A percentile compares a stretch with the other conserved stretches of the same genome.
These are phyloP conservation scores for Lepilemur septentrionalis DNA, from an alignment of 2,797 vertebrate species.

Conservation along the genomic window DNA sequence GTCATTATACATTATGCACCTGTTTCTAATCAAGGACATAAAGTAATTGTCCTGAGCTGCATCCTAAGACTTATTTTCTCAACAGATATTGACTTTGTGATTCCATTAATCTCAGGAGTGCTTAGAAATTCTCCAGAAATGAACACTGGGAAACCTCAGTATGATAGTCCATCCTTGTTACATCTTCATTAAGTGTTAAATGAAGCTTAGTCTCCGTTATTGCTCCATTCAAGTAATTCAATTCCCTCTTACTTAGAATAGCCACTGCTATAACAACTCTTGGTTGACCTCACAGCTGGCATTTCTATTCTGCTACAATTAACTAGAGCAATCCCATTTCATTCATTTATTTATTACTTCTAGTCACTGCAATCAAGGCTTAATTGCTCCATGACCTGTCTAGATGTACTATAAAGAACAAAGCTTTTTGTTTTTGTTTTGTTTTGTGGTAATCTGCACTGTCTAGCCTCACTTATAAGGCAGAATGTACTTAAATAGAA, in stretches of 20 bases:
- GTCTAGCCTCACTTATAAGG: not conserved
- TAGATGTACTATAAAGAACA: not conserved
- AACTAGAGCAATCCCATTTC: not conserved
- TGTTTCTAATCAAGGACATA: not conserved
- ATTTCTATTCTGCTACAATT: not conserved
- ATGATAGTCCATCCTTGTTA: not conserved
- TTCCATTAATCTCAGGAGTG: constrained; percentile 36
- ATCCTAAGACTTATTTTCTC: not conserved
- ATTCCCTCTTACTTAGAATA: not conserved
- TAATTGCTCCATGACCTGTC: not conserved
- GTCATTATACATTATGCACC: not conserved
- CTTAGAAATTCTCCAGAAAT: constrained; percentile 36
- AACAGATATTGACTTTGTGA: not conserved
- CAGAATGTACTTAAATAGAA: not conserved
- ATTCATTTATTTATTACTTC: not conserved
- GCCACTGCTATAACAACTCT: not conserved
- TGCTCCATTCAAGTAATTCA: not conserved
- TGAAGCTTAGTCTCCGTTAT: not conserved
- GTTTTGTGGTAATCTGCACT: not conserved
- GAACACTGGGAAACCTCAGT: not conserved
- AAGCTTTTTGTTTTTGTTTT: not conserved
- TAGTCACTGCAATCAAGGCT: not conserved
- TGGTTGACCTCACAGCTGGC: not conserved
- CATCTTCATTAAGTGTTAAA: not conserved
- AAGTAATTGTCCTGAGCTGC: not conserved